Base-by-base conservation (phyloP, 2,888 invertebrate species). In the Melanophora roralis region DNA sequence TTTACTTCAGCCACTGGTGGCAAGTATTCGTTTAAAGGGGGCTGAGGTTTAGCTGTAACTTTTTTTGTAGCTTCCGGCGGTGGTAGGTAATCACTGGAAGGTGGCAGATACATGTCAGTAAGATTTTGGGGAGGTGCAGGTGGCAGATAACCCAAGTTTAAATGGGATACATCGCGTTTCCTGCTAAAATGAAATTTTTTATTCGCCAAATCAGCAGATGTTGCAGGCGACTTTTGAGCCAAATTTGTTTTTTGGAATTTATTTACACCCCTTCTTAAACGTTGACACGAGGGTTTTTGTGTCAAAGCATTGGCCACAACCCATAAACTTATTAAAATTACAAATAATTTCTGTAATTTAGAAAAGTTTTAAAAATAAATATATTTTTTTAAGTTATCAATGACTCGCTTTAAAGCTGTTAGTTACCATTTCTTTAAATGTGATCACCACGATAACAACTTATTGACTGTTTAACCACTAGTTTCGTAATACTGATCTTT, bases 161-260 rank as follows among this genome's bases (percentile, higher is more conserved):
- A 68, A 57, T 88, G 87, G 2, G 88, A 85, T 4, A 87, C 86
- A 83, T 87, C 88, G 38, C 88, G 88, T 7, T 83, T 84, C 14
- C 76, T 83, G 78, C 85, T 60, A 83, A 84, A 27, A 86, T 85
- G 67, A 84, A 83, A 78, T 86, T 84, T 84, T 45, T 86, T 85
- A 49, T 87, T n/a, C n/a, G n/a, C n/a, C n/a, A n/a, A n/a, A n/a
- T n/a, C n/a, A n/a, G n/a, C n/a, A n/a, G n/a, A n/a, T 76, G 11
- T 11, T 43, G 65, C 78, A 21, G 67, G 55, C 34, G 2, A 21
- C 12, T 38, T 27, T 5, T 83, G 83, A 32, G 83, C 82, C 23
- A 85, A 60, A 49, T 85, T 84, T 21, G 77, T 68, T 11, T 84
- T 85, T n/a, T 81, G 19, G 34, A 77, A 68, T 64, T 86, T 84